Evolutionary conservation across 2,888 invertebrate species (phyloP).

Genomic region (Serrognathus titanus): DNA sequence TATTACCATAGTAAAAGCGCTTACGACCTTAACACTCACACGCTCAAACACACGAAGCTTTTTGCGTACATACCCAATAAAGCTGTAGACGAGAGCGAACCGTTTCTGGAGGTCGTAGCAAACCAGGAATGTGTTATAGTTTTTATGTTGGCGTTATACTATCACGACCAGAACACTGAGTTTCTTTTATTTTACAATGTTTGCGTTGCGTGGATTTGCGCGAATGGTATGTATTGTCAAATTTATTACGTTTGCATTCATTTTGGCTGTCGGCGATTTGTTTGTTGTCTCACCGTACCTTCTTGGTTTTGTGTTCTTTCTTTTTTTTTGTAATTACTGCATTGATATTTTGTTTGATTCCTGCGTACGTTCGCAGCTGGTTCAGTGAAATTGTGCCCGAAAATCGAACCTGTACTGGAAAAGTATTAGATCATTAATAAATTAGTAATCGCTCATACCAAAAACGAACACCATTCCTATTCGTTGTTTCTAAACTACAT

Average conservation of each 20-base stretch:
- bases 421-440: constrained; percentile 37
- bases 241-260: constrained; percentile 20
- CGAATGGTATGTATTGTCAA: constrained; percentile 50
- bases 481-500: no score
- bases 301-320: not conserved
- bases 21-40: not conserved
- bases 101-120: no score
- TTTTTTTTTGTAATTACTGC: constrained; percentile 6
- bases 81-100: no score
- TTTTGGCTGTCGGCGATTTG: constrained; percentile 4
- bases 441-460: no score
- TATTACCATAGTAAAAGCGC: not conserved
- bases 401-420: constrained; percentile 46
- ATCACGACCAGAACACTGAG: constrained; percentile 47
- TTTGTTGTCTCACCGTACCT: not conserved
- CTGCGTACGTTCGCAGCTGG: constrained; percentile 35
- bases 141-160: constrained; percentile 22
- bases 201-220: constrained; percentile 49
- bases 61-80: not conserved
- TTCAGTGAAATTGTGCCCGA: constrained; percentile 45
- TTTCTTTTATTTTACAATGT: constrained; percentile 50
- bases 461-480: no score
- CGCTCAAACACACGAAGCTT: constrained; percentile 1
- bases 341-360: constrained; percentile 2
- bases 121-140: not conserved